Conservation (phyloP, 2,888 invertebrate genomes). For the Ischnura elegans region DNA sequence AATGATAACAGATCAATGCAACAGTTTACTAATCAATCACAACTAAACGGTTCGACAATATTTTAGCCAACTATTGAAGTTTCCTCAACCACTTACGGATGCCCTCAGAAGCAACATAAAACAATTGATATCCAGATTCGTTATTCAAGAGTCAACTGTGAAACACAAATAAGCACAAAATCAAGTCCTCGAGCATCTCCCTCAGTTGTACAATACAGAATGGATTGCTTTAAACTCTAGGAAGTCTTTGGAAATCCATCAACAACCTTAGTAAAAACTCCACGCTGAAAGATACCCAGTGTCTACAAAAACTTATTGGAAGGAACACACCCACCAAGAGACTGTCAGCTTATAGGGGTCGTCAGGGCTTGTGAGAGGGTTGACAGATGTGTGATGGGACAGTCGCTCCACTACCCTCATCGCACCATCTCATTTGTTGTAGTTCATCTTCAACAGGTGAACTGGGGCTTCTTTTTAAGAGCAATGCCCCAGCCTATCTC, state of each 20-base stretch:
- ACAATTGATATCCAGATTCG: constrained; percentile 15
- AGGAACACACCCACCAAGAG: constrained; percentile 64
- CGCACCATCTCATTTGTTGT: constrained; percentile 7
- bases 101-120: constrained; percentile 55
- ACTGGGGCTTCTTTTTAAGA: neutral
- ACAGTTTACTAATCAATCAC: constrained; percentile 17
- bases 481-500: neutral
- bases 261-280: neutral
- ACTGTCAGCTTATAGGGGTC: constrained; percentile 64
- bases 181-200: constrained; percentile 57
- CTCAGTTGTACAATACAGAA: constrained; percentile 49
- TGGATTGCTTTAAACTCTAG: constrained; percentile 33
- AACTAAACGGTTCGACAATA: constrained; percentile 35
- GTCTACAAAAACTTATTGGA: constrained; percentile 64
- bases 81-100: constrained; percentile 56
- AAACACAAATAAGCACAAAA: constrained; percentile 64
- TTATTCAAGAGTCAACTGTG: constrained; percentile 53
- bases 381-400: constrained; percentile 56
- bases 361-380: constrained; percentile 60
- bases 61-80: constrained; percentile 48
- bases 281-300: constrained; percentile 57
- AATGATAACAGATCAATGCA: neutral
- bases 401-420: constrained; percentile 41
- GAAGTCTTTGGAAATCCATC: constrained; percentile 10
- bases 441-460: constrained; percentile 27